These are phyloP conservation scores for Novumbra hubbsi DNA, from an alignment of 2,797 vertebrate genomes.

Conservation along the genomic window DNA sequence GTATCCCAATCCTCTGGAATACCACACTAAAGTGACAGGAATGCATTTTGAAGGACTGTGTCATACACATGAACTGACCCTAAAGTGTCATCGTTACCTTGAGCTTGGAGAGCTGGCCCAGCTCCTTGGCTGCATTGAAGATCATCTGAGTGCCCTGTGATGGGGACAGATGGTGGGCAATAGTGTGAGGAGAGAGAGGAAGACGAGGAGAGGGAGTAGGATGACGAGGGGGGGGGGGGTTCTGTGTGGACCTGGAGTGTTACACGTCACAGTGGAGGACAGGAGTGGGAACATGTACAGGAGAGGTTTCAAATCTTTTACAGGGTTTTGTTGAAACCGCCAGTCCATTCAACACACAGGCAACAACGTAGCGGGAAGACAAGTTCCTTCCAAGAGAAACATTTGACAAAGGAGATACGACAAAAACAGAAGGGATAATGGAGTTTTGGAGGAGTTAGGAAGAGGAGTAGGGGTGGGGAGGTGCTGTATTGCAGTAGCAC, in stretches of 20 bases:
- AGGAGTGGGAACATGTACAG: neutral
- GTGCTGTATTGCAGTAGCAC: conserved; percentile 28
- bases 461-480: conserved; percentile 28
- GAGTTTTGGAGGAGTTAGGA: neutral
- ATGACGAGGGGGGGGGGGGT: neutral
- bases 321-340: neutral
- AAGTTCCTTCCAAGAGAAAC: no score
- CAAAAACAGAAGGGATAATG: neutral
- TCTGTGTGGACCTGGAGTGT: neutral
- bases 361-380: neutral
- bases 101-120: conserved; percentile 95
- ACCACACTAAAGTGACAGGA: neutral
- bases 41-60: neutral
- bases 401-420: neutral
- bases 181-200: neutral
- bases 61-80: neutral
- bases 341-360: neutral
- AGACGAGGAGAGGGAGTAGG: neutral
- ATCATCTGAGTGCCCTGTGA: conserved; percentile 95
- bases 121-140: conserved; percentile 94
- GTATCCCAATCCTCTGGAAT: neutral
- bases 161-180: neutral
- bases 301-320: neutral
- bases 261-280: neutral
- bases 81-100: conserved; percentile 76